Evolutionary conservation across 2,797 vertebrate genomes (phyloP), one percentile per base, ranked within the genome.

Genomic region (Leptodactylus fallax): DNA sequence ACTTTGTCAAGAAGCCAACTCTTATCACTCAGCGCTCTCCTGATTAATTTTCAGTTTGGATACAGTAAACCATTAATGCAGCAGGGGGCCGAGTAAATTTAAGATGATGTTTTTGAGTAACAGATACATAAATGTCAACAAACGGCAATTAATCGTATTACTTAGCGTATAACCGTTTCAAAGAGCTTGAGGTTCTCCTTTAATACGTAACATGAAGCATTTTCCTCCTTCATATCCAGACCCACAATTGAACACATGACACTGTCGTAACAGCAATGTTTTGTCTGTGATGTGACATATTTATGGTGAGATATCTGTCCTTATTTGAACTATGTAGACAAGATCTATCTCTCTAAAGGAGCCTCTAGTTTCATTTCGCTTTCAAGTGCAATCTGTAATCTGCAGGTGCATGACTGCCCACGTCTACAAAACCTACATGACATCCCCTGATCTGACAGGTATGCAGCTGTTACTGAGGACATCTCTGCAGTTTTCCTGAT

Each of bases 11-110:
- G 47, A 77, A 77, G 74, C 74, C 74, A 77, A 11, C 74, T n/a
- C 49, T 77, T 77, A 77, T 77, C 74, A 53, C 21, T 53, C 74
- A n/a, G 72, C 47, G 72, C 72, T 53, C 74, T 77, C 49, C 74
- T 77, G 74, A 77, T 77, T 77, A 77, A 77, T 77, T 77, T 77
- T 77, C 74, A 77, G 74, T 77, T 77, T 77, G 49, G 74, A 77
- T 77, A 77, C 74, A 77, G 74, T 53, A 77, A 72, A 77, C 74
- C 74, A 77, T 77, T 77, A 77, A 51, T 53, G 21, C 74, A 77
- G 74, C 74, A 77, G 74, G 74, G 72, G 74, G 74, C 74, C 74
- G 14, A 53, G 49, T 13, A 77, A 53, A 77, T 77, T 10, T 77
- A 77, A 77, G 45, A 77, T 77, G 19, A 53, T 77, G 74, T 77